Conservation (phyloP, 2,797 vertebrate species). For the Centroberyx gerrardi region DNA sequence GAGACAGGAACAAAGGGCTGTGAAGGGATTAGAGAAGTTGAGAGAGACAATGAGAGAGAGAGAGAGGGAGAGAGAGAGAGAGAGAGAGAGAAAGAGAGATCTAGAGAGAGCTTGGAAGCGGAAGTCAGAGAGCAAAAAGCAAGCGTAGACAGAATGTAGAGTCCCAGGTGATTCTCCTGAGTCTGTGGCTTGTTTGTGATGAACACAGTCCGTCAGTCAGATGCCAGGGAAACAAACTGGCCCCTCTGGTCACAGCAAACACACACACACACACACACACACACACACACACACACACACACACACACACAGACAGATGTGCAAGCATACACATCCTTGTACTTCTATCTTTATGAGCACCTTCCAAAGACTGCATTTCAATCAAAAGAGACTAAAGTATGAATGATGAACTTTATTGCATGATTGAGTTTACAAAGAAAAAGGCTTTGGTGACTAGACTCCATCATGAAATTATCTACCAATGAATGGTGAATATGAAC, state of each 20-base stretch:
- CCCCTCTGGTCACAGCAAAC: slow-evolving; percentile 1
- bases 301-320: not conserved
- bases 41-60: slow-evolving; percentile 4
- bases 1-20: slow-evolving; percentile 45
- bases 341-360: too few relatives aligned
- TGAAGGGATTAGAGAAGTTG: slow-evolving; percentile 29
- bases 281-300: not conserved
- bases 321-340: too few relatives aligned
- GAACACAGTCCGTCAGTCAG: slow-evolving; percentile 18
- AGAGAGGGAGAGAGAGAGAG: slow-evolving; percentile 6
- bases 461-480: too few relatives aligned
- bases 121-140: slow-evolving; percentile 20
- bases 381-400: too few relatives aligned
- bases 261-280: slow-evolving; percentile 17
- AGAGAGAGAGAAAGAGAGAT: not conserved
- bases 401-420: too few relatives aligned
- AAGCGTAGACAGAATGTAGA: not conserved
- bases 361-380: too few relatives aligned
- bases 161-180: slow-evolving; percentile 17
- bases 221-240: slow-evolving; percentile 10
- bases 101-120: slow-evolving; percentile 3
- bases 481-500: too few relatives aligned
- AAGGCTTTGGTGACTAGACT: too few relatives aligned
- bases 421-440: too few relatives aligned
- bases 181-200: slow-evolving; percentile 26